Conservation (phyloP, 2,888 invertebrate species). For the Himalopsyche japonica region DNA sequence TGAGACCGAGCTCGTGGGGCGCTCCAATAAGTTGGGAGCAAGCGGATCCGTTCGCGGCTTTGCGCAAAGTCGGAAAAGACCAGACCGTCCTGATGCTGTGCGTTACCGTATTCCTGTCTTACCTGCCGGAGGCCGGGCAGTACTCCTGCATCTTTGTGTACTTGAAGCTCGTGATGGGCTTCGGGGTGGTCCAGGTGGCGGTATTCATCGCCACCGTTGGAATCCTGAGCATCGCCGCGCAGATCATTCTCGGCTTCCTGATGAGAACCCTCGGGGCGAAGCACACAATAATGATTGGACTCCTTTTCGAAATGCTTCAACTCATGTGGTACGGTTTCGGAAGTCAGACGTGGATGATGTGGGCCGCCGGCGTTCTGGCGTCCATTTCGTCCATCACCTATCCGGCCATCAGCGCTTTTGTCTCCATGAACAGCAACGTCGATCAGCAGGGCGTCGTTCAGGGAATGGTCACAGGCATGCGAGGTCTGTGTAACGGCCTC, state of each 20-base stretch:
- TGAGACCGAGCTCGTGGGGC: slow-evolving; percentile 74
- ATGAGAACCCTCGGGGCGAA: slow-evolving; percentile 89
- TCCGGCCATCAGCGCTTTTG: slow-evolving; percentile 98
- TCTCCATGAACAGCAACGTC: slow-evolving; percentile 95
- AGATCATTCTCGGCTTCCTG: slow-evolving; percentile 81
- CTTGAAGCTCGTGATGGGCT: slow-evolving; percentile 95
- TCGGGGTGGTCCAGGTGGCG: slow-evolving; percentile 92
- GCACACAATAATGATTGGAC: slow-evolving; percentile 95
- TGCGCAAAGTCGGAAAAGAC: slow-evolving; percentile 91
- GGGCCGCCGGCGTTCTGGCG: slow-evolving; percentile 96
- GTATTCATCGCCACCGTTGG: slow-evolving; percentile 97
- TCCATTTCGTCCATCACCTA: slow-evolving; percentile 96
- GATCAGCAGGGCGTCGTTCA: slow-evolving; percentile 96
- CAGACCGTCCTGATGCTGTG: slow-evolving; percentile 95
- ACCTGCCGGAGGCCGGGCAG: slow-evolving; percentile 97
- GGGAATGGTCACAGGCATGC: slow-evolving; percentile 98
- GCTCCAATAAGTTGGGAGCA: slow-evolving; percentile 95
- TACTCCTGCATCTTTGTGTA: slow-evolving; percentile 99
- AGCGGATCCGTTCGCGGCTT: slow-evolving; percentile 95
- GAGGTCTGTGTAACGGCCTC: slow-evolving; percentile 96
- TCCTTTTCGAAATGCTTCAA: slow-evolving; percentile 95
- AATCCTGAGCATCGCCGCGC: slow-evolving; percentile 92
- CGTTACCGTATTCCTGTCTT: slow-evolving; percentile 95
- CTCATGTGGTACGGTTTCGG: slow-evolving; percentile 97
- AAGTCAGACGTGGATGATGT: slow-evolving; percentile 98